These are phyloP conservation scores for Gephyroberyx darwinii DNA, from an alignment of 2,797 vertebrate genomes.

Conservation along the genomic window DNA sequence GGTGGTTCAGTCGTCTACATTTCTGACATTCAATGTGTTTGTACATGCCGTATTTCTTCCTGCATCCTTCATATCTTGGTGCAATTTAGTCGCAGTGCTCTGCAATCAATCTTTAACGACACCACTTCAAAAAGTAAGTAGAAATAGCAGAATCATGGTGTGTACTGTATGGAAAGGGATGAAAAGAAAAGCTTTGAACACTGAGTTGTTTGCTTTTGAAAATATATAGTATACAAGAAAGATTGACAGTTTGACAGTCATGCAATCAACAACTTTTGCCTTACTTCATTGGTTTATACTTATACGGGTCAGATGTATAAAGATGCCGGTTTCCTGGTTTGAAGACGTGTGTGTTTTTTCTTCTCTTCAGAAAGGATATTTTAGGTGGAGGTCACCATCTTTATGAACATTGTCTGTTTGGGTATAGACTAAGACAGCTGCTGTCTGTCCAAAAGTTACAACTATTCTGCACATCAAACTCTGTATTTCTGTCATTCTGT, in stretches of 20 bases:
- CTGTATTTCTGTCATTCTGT: too few relatives aligned
- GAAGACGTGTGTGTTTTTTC: not conserved
- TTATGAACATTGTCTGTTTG: too few relatives aligned
- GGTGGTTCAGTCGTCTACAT: not conserved
- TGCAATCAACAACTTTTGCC: not conserved
- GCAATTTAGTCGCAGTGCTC: not conserved
- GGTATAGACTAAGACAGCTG: too few relatives aligned
- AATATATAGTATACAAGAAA: slow-evolving; percentile 1
- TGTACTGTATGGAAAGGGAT: not conserved
- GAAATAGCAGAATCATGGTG: not conserved
- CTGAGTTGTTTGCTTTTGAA: not conserved
- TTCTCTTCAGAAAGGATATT: not conserved
- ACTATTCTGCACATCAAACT: too few relatives aligned
- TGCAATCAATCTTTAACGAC: slow-evolving; percentile 6
- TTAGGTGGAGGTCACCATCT: too few relatives aligned
- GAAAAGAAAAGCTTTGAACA: slow-evolving; percentile 11
- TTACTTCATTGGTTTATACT: not conserved
- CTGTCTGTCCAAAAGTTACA: too few relatives aligned
- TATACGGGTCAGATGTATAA: not conserved
- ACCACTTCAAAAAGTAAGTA: slow-evolving; percentile 3
- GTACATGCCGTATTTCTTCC: not conserved
- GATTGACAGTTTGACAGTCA: not conserved
- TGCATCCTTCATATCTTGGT: not conserved
- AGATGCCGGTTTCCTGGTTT: not conserved
- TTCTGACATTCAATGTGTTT: not conserved